Percentiles rank a stretch among this genome's conserved stretches.
Evolutionary conservation across 2,113 vertebrate genomes (phyloP).

Genomic region (Trichechus manatus): DNA sequence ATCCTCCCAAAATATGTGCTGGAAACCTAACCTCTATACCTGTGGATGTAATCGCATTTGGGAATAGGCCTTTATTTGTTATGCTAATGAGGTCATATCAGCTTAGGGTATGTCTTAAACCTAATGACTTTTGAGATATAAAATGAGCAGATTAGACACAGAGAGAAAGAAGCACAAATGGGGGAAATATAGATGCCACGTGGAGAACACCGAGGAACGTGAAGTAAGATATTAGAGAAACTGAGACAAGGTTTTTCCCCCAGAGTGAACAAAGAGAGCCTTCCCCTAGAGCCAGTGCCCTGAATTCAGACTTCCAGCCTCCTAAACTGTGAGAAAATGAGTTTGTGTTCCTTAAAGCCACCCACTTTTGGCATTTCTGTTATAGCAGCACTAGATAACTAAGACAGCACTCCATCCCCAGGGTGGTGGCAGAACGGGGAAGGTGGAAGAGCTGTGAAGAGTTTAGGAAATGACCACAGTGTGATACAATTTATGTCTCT

Average conservation of each 20-base stretch:
- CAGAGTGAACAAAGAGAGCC: not conserved
- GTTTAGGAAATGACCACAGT: not conserved
- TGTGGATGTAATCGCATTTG: not conserved
- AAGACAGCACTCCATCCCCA: not conserved
- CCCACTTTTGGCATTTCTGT: not conserved
- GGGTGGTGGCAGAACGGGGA: not conserved
- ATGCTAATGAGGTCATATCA: not conserved
- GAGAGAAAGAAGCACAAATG: not conserved
- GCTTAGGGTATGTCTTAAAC: not conserved
- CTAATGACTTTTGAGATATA: not conserved
- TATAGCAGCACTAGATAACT: not conserved
- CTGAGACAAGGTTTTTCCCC: not conserved
- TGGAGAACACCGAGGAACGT: not conserved
- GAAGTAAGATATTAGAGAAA: not conserved
- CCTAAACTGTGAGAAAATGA: not conserved
- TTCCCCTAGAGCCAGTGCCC: not conserved
- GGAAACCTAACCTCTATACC: not conserved
- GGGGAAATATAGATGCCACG: not conserved
- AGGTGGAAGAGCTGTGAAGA: not conserved
- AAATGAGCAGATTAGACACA: not conserved
- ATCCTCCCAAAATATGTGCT: not conserved
- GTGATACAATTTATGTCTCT: not conserved
- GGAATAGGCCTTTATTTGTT: not conserved
- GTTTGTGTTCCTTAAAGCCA: not conserved
- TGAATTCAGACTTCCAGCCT: not conserved